Base-by-base conservation (phyloP, 2,797 vertebrate species). In the Loris lydekkerianus region DNA sequence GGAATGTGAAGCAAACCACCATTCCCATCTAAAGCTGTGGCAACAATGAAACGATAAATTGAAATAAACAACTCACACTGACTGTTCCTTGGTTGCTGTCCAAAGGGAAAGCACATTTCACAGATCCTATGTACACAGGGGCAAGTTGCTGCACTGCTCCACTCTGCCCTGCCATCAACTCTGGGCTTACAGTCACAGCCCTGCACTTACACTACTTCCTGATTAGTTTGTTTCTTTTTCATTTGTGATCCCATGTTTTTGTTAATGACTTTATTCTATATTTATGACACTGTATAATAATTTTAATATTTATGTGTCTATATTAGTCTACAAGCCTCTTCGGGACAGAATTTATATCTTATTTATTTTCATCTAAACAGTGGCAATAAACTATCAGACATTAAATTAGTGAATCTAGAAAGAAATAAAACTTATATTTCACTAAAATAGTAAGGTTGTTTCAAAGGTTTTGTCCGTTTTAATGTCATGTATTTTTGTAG, bases 21-120 rank as follows among this genome's bases (percentile, higher is more conserved):
- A 40, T 61, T 84, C 25, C n/a, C 76, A 56, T 82, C 53, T 72
- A 82, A 69, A 76, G 29, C 86, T 65, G 37, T 81, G 93, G 60
- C 60, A 69, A 93, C 4, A 20, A 53, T 37, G 60, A 76, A 90
- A 90, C 72, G 53, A 94, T 34, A 84, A 43, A 77, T n/a, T 13
- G 53, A 93, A 90, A 63, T 65, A 84, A 96, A 76, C 43, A 92
- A 72, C 37, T 78, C 53, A 85, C 53, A 53, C 15, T 17, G 53
- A 61, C 73, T 46, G 94, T 77, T 82, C 78, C 53, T 56, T 76
- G 67, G 61, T 80, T 85, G 60, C 37, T 60, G 27, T 67, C 29
- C 82, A 92, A 49, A 69, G 8, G 58, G 37, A 75, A 86, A 23
- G 25, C 31, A n/a, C 6, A 37, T 56, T 80, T 92, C 76, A 58